These are phyloP conservation scores for Macrophya alboannulata DNA, from an alignment of 2,888 invertebrate genomes.

Conservation along the genomic window DNA sequence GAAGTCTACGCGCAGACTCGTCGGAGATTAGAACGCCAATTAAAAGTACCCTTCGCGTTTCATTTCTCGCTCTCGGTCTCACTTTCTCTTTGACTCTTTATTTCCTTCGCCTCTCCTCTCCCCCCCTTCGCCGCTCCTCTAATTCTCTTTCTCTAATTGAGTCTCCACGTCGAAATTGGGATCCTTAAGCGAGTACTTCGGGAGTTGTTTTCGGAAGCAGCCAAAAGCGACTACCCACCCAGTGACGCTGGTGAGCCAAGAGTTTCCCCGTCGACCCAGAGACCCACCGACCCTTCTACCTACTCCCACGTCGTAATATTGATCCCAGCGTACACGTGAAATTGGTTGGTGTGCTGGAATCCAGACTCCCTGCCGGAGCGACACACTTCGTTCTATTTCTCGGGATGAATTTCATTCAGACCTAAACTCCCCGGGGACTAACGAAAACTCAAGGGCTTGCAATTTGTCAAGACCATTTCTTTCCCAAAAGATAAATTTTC, in stretches of 20 bases:
- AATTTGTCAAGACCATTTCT: conserved; percentile 43
- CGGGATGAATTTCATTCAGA: conserved; percentile 45
- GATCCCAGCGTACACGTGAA: conserved; percentile 54
- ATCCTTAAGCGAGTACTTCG: conserved; percentile 43
- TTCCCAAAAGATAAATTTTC: conserved; percentile 32
- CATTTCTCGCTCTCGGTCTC: neutral
- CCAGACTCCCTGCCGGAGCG: conserved; percentile 33
- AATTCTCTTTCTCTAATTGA: conserved; percentile 46
- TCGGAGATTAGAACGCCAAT: conserved; percentile 10
- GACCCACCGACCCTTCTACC: conserved; percentile 50
- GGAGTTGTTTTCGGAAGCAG: conserved; percentile 42
- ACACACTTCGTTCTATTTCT: conserved; percentile 44
- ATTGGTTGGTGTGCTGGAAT: conserved; percentile 48
- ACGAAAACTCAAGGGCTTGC: conserved; percentile 33
- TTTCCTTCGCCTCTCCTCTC: neutral
- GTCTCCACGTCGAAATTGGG: conserved; percentile 31
- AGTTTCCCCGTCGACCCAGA: conserved; percentile 49
- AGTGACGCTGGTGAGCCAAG: conserved; percentile 43
- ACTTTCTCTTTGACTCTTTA: neutral
- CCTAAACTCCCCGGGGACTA: neutral
- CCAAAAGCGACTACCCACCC: conserved; percentile 29
- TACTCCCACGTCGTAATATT: conserved; percentile 56
- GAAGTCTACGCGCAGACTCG: neutral
- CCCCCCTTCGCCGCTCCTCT: neutral
- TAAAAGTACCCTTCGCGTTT: conserved; percentile 33